Evolutionary conservation across 1,140 invertebrate genomes (phyloP).

Genomic region (Cecropterus lyciades): DNA sequence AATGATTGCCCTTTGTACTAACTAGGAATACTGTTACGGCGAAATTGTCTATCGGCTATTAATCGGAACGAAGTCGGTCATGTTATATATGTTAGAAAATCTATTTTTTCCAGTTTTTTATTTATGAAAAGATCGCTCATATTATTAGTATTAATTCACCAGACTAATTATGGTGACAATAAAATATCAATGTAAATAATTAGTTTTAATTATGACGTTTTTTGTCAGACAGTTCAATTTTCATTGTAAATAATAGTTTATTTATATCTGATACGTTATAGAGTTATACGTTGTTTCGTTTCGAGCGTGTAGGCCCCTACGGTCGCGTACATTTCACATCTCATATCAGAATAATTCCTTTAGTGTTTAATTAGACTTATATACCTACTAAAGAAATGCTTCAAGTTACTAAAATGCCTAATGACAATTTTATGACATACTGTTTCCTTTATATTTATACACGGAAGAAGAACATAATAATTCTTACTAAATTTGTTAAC

Average conservation of each 20-base stretch:
- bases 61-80: slow-evolving; percentile 3
- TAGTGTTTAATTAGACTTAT: slow-evolving; percentile 53
- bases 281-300: slow-evolving; percentile 41
- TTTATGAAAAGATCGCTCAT: slow-evolving; percentile 35
- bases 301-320: slow-evolving; percentile 37
- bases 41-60: slow-evolving; percentile 17
- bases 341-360: slow-evolving; percentile 69
- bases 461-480: slow-evolving; percentile 12
- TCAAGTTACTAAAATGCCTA: slow-evolving; percentile 44
- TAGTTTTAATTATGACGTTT: slow-evolving; percentile 70
- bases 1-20: slow-evolving; percentile 35
- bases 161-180: slow-evolving; percentile 78
- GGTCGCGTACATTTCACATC: slow-evolving; percentile 40
- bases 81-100: neutral
- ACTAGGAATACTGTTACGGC: slow-evolving; percentile 15
- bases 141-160: slow-evolving; percentile 68
- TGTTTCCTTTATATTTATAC: slow-evolving; percentile 37
- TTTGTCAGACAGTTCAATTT: slow-evolving; percentile 47
- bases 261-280: slow-evolving; percentile 51
- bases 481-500: slow-evolving; percentile 38
- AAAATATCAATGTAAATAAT: slow-evolving; percentile 81
- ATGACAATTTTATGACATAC: slow-evolving; percentile 22
- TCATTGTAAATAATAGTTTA: slow-evolving; percentile 58
- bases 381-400: slow-evolving; percentile 44
- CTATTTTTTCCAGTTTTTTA: neutral